Base-by-base conservation (phyloP, 2,888 invertebrate species). In the Diloba caeruleocephala region DNA sequence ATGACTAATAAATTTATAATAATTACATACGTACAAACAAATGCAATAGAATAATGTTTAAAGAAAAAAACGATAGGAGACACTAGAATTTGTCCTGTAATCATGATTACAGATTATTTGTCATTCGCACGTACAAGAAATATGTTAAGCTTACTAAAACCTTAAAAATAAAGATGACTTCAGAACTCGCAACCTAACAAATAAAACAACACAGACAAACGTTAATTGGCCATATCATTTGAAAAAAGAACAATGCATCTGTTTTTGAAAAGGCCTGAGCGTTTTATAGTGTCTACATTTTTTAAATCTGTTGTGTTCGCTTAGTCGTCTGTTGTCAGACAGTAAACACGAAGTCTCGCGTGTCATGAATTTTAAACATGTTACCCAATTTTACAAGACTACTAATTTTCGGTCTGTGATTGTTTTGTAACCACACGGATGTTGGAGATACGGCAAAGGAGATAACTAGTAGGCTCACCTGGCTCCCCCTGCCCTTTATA, bases 381-480 rank as follows among this genome's bases (percentile, higher is more conserved):
- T 80, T 76, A 66, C 74, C 58, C 63, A 76, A 80, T 76, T 59
- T 60, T 58, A 49, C 56, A 54, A 63, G 54, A 34, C 19, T 60
- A 57, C 52, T 55, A 32, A 70, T 58, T 28, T 50, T 13, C 49
- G 23, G 19, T 45, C 17, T 38, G n/a, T 12, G 29, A 9, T 38
- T 28, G 28, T 37, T 13, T 42, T 36, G 19, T 23, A 36, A 9
- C 3, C 6, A 25, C 9, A 23, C 21, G 26, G 31, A 28, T 46
- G 17, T 38, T 7, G 17, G 17, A 17, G 17, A 17, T 17, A 17
- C 17, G 17, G 17, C 5, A 5, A 17, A 2, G 17, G 17, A 17
- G n/a, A n/a, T n/a, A n/a, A n/a, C n/a, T n/a, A n/a, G n/a, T n/a
- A n/a, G n/a, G n/a, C n/a, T n/a, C n/a, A n/a, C n/a, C n/a, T n/a